These are phyloP conservation scores for Frankliniella fusca DNA, from an alignment of 2,888 invertebrate genomes.

Conservation along the genomic window DNA sequence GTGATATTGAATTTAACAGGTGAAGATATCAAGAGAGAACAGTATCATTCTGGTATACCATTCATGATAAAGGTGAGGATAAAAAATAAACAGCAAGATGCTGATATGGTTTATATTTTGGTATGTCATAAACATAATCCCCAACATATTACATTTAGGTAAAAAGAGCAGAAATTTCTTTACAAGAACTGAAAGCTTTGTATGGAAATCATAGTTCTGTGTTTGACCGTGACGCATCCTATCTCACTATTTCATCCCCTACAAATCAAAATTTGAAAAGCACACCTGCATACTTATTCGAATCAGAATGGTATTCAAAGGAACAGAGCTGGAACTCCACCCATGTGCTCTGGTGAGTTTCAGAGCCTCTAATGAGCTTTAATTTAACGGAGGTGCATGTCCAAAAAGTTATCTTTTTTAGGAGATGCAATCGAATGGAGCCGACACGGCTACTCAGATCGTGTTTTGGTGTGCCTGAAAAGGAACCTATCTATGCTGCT, in stretches of 20 bases:
- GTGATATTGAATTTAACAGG: constrained; percentile 64
- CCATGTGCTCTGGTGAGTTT: not conserved
- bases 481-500: constrained; percentile 51
- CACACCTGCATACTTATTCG: not conserved
- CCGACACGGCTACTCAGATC: constrained; percentile 66
- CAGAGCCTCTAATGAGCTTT: constrained; percentile 8
- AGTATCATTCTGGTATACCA: constrained; percentile 56
- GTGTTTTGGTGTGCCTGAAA: constrained; percentile 60
- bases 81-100: no score
- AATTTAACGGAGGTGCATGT: not conserved
- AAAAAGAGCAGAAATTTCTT: not conserved
- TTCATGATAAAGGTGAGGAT: constrained; percentile 52
- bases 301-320: not conserved
- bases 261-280: not conserved
- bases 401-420: constrained; percentile 43
- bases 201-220: not conserved
- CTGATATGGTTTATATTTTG: no score
- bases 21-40: constrained; percentile 50
- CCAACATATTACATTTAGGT: not conserved
- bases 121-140: not conserved
- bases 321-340: not conserved
- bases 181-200: not conserved
- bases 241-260: not conserved
- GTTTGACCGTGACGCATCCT: not conserved
- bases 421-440: constrained; percentile 75